Conservation (phyloP, 2,113 vertebrate genomes). For the Ceyx cyanopectus region DNA sequence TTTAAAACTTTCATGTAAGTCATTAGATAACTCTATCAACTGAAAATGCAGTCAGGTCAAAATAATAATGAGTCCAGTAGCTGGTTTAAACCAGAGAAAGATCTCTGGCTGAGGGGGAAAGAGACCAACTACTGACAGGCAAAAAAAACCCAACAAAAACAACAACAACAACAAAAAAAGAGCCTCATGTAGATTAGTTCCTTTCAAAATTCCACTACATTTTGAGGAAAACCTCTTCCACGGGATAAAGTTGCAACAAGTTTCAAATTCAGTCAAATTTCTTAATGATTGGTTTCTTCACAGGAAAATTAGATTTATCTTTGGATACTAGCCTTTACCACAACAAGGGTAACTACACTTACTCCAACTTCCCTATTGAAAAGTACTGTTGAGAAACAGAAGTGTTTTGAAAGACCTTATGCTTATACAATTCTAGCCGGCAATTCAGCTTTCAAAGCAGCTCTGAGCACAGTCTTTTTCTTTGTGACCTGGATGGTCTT, state of each 20-base stretch:
- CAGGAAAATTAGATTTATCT: neutral
- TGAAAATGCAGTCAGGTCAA: neutral
- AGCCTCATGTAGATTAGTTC: neutral
- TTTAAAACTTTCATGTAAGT: neutral
- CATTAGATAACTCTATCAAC: neutral
- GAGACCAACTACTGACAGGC: neutral
- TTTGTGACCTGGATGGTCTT: neutral
- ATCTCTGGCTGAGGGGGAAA: neutral
- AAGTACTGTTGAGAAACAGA: neutral
- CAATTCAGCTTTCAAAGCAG: constrained; percentile 1
- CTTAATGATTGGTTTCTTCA: neutral
- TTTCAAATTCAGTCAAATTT: neutral
- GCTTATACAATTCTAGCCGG: neutral
- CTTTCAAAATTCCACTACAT: neutral
- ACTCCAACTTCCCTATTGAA: neutral
- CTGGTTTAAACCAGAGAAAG: neutral
- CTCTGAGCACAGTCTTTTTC: neutral
- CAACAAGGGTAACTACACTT: neutral
- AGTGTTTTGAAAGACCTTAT: neutral
- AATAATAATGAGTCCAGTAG: neutral
- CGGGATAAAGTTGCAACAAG: neutral
- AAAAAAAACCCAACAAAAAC: too few species aligned
- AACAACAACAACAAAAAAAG: too few species aligned
- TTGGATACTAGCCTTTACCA: neutral
- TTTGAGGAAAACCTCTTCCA: neutral